phyloP scores from a whole-genome alignment of 1,140 invertebrate genomes.

The Lethrus apterus region DNA sequence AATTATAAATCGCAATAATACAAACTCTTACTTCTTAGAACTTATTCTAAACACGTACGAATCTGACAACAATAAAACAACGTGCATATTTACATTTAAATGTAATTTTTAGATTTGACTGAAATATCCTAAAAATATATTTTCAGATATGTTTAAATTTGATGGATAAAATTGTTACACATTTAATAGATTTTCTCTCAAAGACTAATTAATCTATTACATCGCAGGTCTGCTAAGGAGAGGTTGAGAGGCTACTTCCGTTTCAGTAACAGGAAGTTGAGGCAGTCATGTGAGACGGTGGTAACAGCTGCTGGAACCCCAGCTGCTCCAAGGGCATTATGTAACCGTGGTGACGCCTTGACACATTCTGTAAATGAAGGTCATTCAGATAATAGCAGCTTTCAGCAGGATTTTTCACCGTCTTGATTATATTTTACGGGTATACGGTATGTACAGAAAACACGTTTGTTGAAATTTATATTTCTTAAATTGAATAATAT shows the following conservation, averaged over 20 bases:
- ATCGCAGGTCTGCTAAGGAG: conserved; percentile 50
- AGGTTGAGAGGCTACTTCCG: conserved; percentile 55
- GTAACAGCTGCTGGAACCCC: conserved; percentile 24
- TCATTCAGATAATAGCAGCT: conserved; percentile 21
- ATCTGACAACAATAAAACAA: too few species aligned
- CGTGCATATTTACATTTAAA: too few species aligned
- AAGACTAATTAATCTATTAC: conserved; percentile 14
- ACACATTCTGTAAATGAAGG: conserved; percentile 14
- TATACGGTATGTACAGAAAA: conserved; percentile 14
- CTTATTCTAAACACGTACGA: too few species aligned
- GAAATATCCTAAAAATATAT: too few species aligned
- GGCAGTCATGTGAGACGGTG: conserved; percentile 30
- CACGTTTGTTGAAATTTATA: too few species aligned
- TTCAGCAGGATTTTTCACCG: conserved; percentile 11
- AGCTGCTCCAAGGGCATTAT: conserved; percentile 12
- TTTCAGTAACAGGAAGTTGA: conserved; percentile 41
- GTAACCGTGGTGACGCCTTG: conserved; percentile 12
- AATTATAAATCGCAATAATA: too few species aligned
- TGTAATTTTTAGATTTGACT: too few species aligned
- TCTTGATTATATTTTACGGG: conserved; percentile 11
- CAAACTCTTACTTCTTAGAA: too few species aligned
- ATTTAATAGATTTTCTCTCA: too few species aligned
- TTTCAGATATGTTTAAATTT: too few species aligned
- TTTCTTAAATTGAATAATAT: too few species aligned
- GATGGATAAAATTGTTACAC: too few species aligned